Base-by-base conservation (phyloP, 2,797 vertebrate genomes). In the Enteromius thamalakanensis region DNA sequence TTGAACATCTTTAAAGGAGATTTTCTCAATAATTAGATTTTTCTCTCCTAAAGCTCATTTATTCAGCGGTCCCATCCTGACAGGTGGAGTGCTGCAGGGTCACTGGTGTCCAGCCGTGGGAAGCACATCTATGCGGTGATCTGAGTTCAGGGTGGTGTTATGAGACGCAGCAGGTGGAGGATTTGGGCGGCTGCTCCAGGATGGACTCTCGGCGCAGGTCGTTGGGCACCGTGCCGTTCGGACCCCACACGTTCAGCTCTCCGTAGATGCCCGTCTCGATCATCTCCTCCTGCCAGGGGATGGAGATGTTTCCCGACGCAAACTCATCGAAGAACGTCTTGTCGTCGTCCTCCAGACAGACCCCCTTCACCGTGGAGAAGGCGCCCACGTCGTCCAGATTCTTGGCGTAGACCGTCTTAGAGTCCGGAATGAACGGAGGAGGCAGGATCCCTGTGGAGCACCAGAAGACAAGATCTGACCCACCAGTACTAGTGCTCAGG, bases 241-340 rank as follows among this genome's bases (percentile, higher is more conserved):
- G 89, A 17, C 95, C 95, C 96, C 96, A 97, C 45, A 96, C 8
- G 0, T 96, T 96, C 75, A 97, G 91, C 91, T 97, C 96, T 6
- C 92, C 94, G 3, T 95, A 97, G 79, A 97, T 70, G 15, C 96
- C 96, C 8, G 92, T 96, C 4, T 97, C 96, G 0, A 97, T 96
- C 95, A 97, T 97, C 91, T 97, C 97, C 89, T 97, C 96, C 87
- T 97, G 96, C 96, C 96, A 97, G 4, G 96, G 96, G 47, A 97
- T 94, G 76, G 96, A 6, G 80, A 97, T 96, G 89, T 94, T 97
- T 85, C 96, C 96, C 0, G 96, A 94, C 58, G 96, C 90, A 62
- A 97, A 97, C 82, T 96, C 96, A 1, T 96, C 94, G 58, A 94
- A 97, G 90, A 96, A 94, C n/a, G 90, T 90, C 1, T 91, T 93